A percentile compares a stretch with the other conserved stretches of the same genome.
These are phyloP conservation scores for Dioctria linearis DNA, from an alignment of 2,888 invertebrate species.

Conservation along the genomic window DNA sequence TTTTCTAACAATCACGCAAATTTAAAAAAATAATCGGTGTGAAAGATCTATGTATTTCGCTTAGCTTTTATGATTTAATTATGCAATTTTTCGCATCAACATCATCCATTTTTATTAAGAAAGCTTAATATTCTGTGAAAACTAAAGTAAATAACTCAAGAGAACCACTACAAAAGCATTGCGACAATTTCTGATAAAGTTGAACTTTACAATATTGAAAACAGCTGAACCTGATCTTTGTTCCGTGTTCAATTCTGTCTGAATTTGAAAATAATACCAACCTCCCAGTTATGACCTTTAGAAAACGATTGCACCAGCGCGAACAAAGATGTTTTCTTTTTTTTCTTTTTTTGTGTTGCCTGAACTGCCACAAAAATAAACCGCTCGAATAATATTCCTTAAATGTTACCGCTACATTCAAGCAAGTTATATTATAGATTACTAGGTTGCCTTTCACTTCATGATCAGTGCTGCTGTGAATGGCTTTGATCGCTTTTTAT, in stretches of 20 bases:
- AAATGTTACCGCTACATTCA: slow-evolving; percentile 34
- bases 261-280: slow-evolving; percentile 20
- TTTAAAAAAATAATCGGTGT: no score
- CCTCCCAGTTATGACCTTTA: slow-evolving; percentile 33
- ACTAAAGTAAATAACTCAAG: no score
- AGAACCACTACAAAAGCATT: no score
- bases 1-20: no score
- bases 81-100: no score
- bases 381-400: slow-evolving; percentile 46
- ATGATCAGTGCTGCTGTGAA: slow-evolving; percentile 17
- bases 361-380: slow-evolving; percentile 7
- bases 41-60: no score
- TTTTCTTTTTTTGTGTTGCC: background rate
- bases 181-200: background rate
- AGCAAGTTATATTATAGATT: slow-evolving; percentile 42
- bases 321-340: slow-evolving; percentile 24
- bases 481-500: background rate
- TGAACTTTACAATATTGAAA: slow-evolving; percentile 22
- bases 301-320: slow-evolving; percentile 36
- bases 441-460: slow-evolving; percentile 49
- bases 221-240: slow-evolving; percentile 37
- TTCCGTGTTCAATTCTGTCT: slow-evolving; percentile 40
- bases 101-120: no score
- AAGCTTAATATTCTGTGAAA: no score
- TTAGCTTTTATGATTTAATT: no score